phyloP scores from a whole-genome alignment of 1,140 invertebrate species.

The Lucilia cuprina region DNA sequence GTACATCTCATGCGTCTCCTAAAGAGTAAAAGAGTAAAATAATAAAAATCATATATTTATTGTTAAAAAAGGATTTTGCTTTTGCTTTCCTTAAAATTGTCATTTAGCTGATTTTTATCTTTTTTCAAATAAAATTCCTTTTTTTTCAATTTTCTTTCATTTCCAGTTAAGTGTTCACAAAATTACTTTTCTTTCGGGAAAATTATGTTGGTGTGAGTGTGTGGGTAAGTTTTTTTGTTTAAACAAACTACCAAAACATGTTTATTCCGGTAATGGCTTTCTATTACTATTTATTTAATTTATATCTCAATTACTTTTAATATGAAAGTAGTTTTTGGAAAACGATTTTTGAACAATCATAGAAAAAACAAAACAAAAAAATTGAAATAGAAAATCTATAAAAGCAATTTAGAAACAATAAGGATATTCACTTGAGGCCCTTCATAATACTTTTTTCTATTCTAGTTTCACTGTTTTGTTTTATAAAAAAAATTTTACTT shows the following conservation, averaged over 20 bases:
- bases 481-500: not conserved
- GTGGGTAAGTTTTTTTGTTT: not conserved
- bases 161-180: not conserved
- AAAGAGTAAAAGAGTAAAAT: slow-evolving; percentile 41
- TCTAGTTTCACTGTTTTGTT: not conserved
- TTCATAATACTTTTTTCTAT: not conserved
- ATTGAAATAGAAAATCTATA: not conserved
- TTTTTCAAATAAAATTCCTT: not conserved
- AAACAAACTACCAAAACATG: slow-evolving; percentile 1
- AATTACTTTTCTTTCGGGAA: not conserved
- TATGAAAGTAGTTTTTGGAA: slow-evolving; percentile 3
- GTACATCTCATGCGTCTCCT: slow-evolving; percentile 76
- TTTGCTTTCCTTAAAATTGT: not conserved
- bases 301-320: slow-evolving; percentile 8
- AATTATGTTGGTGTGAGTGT: not conserved
- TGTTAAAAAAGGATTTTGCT: not conserved
- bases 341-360: not conserved
- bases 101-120: not conserved
- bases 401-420: not conserved
- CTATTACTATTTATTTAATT: slow-evolving; percentile 12
- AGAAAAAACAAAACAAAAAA: not conserved
- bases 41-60: slow-evolving; percentile 17
- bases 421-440: not conserved
- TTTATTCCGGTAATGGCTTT: not conserved
- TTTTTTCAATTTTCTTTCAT: not conserved